A percentile compares a stretch with the other conserved stretches of the same genome.
Evolutionary conservation across 2,113 vertebrate species (phyloP).

Genomic region (Rostratula benghalensis): DNA sequence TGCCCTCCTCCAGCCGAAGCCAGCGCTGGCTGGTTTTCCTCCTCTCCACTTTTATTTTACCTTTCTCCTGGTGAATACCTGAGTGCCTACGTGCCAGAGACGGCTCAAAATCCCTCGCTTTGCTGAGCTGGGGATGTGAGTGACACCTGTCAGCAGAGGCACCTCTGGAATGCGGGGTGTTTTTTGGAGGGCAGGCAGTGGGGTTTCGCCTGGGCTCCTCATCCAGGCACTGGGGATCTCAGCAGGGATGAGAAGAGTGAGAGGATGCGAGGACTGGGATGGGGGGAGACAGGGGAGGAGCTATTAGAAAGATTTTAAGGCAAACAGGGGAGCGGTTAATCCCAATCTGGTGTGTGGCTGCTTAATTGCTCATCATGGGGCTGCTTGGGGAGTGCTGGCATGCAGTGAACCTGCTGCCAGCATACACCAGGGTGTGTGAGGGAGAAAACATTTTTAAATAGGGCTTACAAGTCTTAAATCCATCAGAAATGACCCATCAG

Average conservation of each 20-base stretch:
- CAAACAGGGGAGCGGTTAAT: not conserved
- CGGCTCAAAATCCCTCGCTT: not conserved
- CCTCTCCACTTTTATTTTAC: not conserved
- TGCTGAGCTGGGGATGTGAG: not conserved
- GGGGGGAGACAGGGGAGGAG: not conserved
- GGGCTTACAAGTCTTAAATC: not conserved
- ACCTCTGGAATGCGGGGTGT: rapidly evolving
- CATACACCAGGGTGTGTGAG: not conserved
- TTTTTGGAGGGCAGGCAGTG: not conserved
- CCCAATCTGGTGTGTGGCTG: not conserved
- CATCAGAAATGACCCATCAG: not conserved
- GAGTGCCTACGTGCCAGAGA: not conserved
- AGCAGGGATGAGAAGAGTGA: not conserved
- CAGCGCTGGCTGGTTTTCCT: not conserved
- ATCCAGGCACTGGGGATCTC: rapidly evolving
- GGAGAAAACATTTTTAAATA: not conserved
- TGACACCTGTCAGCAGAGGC: not conserved
- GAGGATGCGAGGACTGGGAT: not conserved
- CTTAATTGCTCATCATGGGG: not conserved
- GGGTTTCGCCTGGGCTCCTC: not conserved
- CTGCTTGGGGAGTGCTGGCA: not conserved
- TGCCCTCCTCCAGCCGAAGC: not conserved
- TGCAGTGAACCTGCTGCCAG: not conserved
- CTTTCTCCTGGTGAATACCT: not conserved
- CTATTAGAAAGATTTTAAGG: not conserved